These are phyloP conservation scores for Craterocephalus amniculus DNA, from an alignment of 2,797 vertebrate genomes.

Conservation along the genomic window DNA sequence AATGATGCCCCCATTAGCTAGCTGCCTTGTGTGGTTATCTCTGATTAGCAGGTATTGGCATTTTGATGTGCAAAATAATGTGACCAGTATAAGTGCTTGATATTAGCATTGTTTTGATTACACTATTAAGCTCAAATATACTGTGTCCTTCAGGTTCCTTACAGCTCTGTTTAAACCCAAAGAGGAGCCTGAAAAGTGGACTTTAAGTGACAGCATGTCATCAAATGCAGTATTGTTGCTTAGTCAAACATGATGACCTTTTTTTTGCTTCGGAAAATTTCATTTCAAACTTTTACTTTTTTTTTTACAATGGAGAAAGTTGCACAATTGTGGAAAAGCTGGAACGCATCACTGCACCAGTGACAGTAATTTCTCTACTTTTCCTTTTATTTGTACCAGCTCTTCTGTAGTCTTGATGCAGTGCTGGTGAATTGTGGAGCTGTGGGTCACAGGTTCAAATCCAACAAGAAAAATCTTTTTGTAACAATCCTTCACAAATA, in stretches of 20 bases:
- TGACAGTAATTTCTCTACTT: too few relatives aligned
- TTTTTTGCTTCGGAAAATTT: too few relatives aligned
- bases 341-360: too few relatives aligned
- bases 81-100: too few relatives aligned
- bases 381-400: too few relatives aligned
- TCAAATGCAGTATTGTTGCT: constrained; percentile 1
- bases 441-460: too few relatives aligned
- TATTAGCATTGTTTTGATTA: neutral
- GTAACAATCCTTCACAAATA: neutral
- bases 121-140: neutral
- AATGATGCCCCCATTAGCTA: neutral
- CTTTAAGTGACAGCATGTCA: constrained; percentile 1
- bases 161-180: neutral
- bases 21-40: neutral
- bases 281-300: too few relatives aligned
- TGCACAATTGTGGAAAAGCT: too few relatives aligned
- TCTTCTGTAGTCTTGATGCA: too few relatives aligned
- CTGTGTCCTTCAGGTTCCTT: neutral
- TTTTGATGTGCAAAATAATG: neutral
- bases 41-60: neutral
- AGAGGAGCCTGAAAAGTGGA: neutral
- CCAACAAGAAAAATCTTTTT: too few relatives aligned
- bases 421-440: too few relatives aligned
- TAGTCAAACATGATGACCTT: neutral
- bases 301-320: too few relatives aligned